Conservation (phyloP, 2,113 vertebrate species). For the Pterocles orientalis region DNA sequence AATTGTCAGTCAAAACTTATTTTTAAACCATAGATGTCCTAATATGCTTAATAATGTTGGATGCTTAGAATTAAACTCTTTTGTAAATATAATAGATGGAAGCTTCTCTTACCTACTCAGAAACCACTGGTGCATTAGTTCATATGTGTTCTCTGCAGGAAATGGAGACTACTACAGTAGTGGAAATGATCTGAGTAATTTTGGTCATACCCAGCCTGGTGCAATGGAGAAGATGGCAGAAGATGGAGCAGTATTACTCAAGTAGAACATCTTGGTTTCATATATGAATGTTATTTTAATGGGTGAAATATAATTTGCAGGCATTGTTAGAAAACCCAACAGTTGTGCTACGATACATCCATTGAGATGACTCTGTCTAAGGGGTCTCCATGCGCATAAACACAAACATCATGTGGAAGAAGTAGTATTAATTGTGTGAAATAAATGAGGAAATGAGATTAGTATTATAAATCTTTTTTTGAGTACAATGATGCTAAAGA, state of each 20-base stretch:
- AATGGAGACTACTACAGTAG: conserved; percentile 91
- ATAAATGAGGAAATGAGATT: neutral
- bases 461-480: neutral
- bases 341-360: fast-evolving
- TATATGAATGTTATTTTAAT: neutral
- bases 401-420: neutral
- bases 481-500: neutral
- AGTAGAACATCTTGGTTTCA: conserved; percentile 70
- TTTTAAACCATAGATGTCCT: neutral
- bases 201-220: conserved; percentile 57
- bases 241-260: conserved; percentile 67
- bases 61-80: neutral
- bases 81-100: neutral
- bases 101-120: neutral
- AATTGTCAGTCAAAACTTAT: neutral
- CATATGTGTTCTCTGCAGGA: conserved; percentile 74
- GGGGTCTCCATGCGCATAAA: neutral
- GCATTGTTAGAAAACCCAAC: neutral
- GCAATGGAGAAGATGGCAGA: conserved; percentile 73
- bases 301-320: neutral
- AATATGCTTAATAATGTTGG: neutral
- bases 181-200: conserved; percentile 92
- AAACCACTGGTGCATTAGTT: neutral
- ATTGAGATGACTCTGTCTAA: neutral
- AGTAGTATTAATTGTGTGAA: neutral